Conservation (phyloP, 2,113 vertebrate genomes). For the Vidua macroura region DNA sequence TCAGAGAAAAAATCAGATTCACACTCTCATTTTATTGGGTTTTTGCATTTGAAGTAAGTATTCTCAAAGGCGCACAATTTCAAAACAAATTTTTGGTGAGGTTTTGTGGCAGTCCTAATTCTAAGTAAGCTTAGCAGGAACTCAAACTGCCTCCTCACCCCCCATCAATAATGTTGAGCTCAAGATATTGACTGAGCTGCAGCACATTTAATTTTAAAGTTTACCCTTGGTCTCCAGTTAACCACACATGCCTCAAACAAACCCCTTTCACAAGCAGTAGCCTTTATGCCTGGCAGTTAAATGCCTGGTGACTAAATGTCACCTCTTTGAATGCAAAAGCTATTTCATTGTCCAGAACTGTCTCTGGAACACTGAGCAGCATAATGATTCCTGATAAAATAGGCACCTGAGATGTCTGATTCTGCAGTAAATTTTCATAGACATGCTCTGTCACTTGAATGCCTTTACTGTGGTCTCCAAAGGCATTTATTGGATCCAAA, state of each 20-base stretch:
- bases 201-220: not conserved
- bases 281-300: not conserved
- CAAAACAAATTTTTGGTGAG: not conserved
- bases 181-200: not conserved
- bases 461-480: not conserved
- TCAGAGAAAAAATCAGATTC: not conserved
- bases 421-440: slow-evolving; percentile 22
- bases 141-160: not conserved
- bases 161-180: not conserved
- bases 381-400: slow-evolving; percentile 20
- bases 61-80: not conserved
- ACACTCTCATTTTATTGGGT: not conserved
- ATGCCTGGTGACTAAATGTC: not conserved
- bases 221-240: not conserved
- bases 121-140: not conserved
- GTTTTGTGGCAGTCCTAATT: not conserved
- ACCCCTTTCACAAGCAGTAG: not conserved
- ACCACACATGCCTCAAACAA: not conserved
- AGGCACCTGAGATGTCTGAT: slow-evolving; percentile 15
- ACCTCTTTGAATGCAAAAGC: not conserved
- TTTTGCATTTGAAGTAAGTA: not conserved
- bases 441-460: not conserved
- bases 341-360: slow-evolving; percentile 21
- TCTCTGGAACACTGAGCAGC: slow-evolving; percentile 28
- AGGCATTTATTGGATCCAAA: not conserved